Conservation (phyloP, 2,888 invertebrate species). For the Vandiemenella viatica region DNA sequence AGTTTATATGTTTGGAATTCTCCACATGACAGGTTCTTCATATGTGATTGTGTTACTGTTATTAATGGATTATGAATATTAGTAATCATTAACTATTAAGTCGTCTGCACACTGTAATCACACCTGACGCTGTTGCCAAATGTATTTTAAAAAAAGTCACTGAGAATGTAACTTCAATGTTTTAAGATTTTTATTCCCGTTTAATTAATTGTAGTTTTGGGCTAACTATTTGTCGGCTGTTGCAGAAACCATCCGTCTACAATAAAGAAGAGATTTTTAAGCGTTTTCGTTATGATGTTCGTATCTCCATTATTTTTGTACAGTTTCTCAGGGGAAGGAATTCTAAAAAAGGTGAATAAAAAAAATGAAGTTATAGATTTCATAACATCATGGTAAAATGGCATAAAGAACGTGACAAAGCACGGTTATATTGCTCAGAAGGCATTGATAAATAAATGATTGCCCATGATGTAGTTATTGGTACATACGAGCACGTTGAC, state of each 20-base stretch:
- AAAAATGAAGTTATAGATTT: not conserved
- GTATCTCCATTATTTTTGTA: slow-evolving; percentile 65
- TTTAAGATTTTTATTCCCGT: too few relatives aligned
- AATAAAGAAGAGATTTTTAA: slow-evolving; percentile 74
- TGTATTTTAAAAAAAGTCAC: slow-evolving; percentile 1
- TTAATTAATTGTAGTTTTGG: too few relatives aligned
- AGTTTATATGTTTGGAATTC: slow-evolving; percentile 80
- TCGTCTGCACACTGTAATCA: not conserved
- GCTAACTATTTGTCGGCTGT: too few relatives aligned
- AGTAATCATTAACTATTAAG: not conserved
- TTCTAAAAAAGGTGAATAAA: slow-evolving; percentile 37
- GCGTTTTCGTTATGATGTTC: slow-evolving; percentile 67
- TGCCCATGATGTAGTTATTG: too few relatives aligned
- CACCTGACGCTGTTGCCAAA: slow-evolving; percentile 16
- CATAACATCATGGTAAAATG: too few relatives aligned
- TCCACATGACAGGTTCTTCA: slow-evolving; percentile 50
- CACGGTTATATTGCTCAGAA: too few relatives aligned
- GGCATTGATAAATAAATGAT: too few relatives aligned
- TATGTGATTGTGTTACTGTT: not conserved
- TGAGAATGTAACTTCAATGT: too few relatives aligned
- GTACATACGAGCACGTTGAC: too few relatives aligned
- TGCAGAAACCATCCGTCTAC: slow-evolving; percentile 76
- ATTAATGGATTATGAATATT: not conserved
- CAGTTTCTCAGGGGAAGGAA: slow-evolving; percentile 47
- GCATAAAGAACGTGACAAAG: too few relatives aligned